A percentile compares a stretch with the other conserved stretches of the same genome.
These are phyloP conservation scores for Atta colombica DNA, from an alignment of 1,140 invertebrate genomes.

Conservation along the genomic window DNA sequence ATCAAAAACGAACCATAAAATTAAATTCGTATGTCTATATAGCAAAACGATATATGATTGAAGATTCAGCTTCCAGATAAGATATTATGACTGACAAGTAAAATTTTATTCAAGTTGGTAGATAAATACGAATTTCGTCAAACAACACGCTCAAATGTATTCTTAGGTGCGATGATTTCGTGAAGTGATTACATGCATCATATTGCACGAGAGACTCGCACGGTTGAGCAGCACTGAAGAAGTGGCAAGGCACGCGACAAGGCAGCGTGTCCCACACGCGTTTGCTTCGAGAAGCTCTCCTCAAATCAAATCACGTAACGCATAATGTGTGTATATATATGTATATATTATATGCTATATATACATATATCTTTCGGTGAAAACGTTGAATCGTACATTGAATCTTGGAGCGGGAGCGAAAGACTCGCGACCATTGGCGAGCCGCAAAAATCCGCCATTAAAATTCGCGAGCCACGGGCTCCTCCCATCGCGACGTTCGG, in stretches of 20 bases:
- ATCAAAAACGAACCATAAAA: neutral
- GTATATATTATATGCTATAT: conserved; percentile 45
- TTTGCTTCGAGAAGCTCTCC: conserved; percentile 74
- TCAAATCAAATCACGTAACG: conserved; percentile 81
- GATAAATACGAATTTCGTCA: neutral
- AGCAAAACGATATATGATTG: neutral
- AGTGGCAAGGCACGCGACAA: conserved; percentile 78
- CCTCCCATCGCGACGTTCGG: conserved; percentile 79
- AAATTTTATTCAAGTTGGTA: neutral
- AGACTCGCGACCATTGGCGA: conserved; percentile 79
- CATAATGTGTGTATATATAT: conserved; percentile 63
- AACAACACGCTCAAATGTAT: neutral
- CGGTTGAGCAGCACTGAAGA: conserved; percentile 63
- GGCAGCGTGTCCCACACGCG: conserved; percentile 76
- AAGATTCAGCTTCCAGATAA: neutral
- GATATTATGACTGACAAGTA: neutral
- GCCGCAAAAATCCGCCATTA: conserved; percentile 85
- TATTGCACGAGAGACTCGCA: conserved; percentile 8
- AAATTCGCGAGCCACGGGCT: conserved; percentile 80
- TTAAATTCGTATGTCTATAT: neutral
- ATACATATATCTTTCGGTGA: conserved; percentile 63
- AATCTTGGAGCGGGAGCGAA: conserved; percentile 67
- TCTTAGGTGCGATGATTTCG: neutral
- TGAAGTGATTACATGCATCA: conserved; percentile 14
- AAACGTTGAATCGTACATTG: conserved; percentile 68